Conservation (phyloP, 1,140 invertebrate genomes). For the Chionoecetes opilio region DNA sequence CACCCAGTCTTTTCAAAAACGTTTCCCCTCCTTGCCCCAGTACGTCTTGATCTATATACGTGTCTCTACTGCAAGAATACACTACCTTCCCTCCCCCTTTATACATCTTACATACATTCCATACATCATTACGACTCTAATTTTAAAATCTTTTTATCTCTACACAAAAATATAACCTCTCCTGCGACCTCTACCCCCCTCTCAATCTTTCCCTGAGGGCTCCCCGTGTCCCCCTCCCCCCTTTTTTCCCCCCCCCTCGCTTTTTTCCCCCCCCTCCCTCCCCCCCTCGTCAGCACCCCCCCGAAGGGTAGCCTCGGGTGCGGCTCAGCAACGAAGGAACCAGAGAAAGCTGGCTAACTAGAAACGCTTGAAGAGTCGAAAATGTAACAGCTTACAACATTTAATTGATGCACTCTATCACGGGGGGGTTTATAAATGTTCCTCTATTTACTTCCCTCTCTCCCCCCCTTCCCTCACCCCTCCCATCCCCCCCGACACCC, state of each 20-base stretch:
- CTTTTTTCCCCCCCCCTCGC: background rate
- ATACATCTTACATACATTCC: too few relatives aligned
- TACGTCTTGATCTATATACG: too few relatives aligned
- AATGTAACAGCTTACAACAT: too few relatives aligned
- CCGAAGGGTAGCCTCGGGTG: background rate
- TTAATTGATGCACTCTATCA: too few relatives aligned
- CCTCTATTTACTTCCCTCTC: too few relatives aligned
- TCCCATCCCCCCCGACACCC: too few relatives aligned
- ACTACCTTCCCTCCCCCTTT: background rate
- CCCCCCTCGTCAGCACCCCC: background rate
- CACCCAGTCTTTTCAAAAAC: background rate
- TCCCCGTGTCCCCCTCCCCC: background rate
- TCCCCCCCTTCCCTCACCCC: too few relatives aligned
- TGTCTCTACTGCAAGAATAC: background rate
- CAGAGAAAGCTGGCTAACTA: background rate
- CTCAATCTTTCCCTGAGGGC: background rate
- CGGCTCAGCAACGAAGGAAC: background rate
- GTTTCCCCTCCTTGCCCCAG: background rate
- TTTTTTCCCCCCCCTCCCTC: background rate
- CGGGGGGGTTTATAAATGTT: too few relatives aligned
- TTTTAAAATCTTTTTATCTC: constrained; percentile 29
- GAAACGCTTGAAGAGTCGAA: background rate
- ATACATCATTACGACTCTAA: background rate
- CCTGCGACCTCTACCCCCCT: background rate
- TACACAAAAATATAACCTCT: background rate